Evolutionary conservation across 2,113 vertebrate genomes (phyloP).

Genomic region (Varanus salvator): DNA sequence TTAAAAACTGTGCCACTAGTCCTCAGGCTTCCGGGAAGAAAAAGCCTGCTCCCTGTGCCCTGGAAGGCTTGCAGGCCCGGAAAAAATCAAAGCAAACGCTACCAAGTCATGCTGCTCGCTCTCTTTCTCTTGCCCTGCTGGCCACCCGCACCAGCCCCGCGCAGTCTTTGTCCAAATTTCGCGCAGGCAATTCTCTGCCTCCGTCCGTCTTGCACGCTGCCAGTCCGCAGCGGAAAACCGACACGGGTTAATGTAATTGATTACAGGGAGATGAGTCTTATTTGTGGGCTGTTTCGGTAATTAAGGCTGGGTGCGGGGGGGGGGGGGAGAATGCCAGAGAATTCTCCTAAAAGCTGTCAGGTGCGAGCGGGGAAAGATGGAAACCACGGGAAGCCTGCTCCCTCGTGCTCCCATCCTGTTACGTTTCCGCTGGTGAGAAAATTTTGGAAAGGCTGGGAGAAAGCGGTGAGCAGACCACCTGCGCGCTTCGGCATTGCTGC

Average conservation of each 20-base stretch:
- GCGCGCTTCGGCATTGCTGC: background rate
- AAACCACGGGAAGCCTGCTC: background rate
- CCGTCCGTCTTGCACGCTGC: background rate
- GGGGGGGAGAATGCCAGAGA: background rate
- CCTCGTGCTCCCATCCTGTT: background rate
- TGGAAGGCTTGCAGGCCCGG: background rate
- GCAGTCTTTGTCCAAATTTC: background rate
- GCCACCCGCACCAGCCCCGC: background rate
- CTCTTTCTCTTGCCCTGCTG: background rate
- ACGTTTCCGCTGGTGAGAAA: background rate
- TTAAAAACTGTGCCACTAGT: background rate
- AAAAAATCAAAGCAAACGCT: background rate
- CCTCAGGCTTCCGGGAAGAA: background rate
- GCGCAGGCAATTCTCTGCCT: no score
- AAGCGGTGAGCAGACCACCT: no score
- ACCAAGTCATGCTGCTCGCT: background rate
- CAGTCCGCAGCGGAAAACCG: background rate
- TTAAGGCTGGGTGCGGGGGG: conserved; percentile 10
- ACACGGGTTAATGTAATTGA: conserved; percentile 19
- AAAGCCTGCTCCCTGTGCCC: background rate
- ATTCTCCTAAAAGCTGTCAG: background rate
- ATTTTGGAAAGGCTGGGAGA: background rate
- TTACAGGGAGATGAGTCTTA: background rate
- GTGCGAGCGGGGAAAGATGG: background rate
- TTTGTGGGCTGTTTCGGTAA: conserved; percentile 23